Evolutionary conservation across 1,140 invertebrate genomes (phyloP).

Genomic region (Ridgeia piscesae): DNA sequence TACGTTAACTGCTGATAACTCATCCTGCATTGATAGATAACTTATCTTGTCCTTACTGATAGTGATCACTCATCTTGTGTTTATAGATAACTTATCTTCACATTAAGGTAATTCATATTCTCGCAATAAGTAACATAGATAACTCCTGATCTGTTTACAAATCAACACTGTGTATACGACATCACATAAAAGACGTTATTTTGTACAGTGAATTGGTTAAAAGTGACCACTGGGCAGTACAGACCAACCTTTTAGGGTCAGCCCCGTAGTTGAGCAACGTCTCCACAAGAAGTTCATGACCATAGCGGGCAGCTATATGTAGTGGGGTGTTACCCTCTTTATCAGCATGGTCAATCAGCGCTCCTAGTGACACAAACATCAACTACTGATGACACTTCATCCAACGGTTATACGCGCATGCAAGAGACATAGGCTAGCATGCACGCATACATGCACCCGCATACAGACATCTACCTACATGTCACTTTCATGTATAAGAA

Average conservation of each 20-base stretch:
- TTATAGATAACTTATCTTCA: too few relatives aligned
- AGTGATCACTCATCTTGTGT: too few relatives aligned
- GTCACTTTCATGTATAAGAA: too few relatives aligned
- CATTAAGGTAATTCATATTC: too few relatives aligned
- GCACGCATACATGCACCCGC: not conserved
- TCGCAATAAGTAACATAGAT: too few relatives aligned
- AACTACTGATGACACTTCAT: not conserved
- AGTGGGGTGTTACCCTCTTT: constrained; percentile 72
- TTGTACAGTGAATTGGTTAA: not conserved
- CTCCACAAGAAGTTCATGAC: constrained; percentile 54
- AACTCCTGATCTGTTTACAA: too few relatives aligned
- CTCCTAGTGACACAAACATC: constrained; percentile 48
- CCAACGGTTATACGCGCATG: not conserved
- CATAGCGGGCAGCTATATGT: constrained; percentile 64
- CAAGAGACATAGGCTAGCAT: too few relatives aligned
- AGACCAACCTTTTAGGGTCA: constrained; percentile 58
- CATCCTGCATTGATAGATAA: too few relatives aligned
- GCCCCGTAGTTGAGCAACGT: constrained; percentile 59
- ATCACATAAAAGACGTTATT: not conserved
- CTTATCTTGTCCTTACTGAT: too few relatives aligned
- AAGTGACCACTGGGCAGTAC: not conserved
- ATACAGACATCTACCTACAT: not conserved
- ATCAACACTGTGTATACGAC: too few relatives aligned
- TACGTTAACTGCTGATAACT: too few relatives aligned
- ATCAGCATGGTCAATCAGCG: constrained; percentile 64